Conservation (phyloP, 2,113 vertebrate genomes). For the Neogale vison region DNA sequence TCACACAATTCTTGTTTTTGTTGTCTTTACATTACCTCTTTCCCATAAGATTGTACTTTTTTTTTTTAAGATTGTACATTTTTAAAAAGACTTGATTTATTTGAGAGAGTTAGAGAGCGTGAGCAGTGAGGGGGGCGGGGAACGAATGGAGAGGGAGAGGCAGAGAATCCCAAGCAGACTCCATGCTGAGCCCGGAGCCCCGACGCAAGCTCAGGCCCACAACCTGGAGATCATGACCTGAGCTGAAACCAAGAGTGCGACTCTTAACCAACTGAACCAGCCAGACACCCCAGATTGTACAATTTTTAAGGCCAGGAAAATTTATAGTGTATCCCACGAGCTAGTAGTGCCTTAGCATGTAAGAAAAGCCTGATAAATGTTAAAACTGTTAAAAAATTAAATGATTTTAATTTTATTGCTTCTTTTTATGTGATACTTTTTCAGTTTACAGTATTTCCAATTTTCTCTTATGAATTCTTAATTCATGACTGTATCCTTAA, state of each 20-base stretch:
- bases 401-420: conserved; percentile 1
- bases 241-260: background rate
- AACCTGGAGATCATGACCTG: background rate
- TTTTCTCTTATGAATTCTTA: background rate
- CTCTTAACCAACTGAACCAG: background rate
- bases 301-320: background rate
- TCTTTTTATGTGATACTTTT: background rate
- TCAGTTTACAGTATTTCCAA: conserved; percentile 16
- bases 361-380: conserved; percentile 20
- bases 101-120: background rate
- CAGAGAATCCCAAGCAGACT: background rate
- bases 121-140: background rate
- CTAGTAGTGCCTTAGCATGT: background rate
- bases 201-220: background rate
- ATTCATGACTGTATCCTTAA: conserved; percentile 34
- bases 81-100: background rate
- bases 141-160: background rate
- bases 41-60: background rate
- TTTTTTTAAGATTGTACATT: background rate
- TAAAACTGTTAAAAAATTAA: conserved; percentile 20
- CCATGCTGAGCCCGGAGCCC: background rate
- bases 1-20: background rate
- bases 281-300: background rate
- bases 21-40: conserved; percentile 26
- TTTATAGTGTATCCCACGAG: background rate